Percentiles rank a stretch among this genome's conserved stretches.
Evolutionary conservation across 1,140 invertebrate species (phyloP).

Genomic region (Zaprionus ornatus): DNA sequence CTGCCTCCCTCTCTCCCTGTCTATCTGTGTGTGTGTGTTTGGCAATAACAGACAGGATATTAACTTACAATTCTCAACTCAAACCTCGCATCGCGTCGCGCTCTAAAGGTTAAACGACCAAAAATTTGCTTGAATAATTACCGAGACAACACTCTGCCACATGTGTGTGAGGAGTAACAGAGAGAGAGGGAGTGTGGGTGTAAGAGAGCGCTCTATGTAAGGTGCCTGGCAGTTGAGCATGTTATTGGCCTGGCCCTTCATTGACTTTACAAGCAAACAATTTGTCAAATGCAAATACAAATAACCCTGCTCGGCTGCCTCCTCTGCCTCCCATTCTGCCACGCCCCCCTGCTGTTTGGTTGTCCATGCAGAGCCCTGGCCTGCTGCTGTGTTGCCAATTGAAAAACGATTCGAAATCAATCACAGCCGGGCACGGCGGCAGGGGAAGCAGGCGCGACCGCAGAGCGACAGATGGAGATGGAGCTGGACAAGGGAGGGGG

Average conservation of each 20-base stretch:
- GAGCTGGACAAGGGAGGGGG: constrained; percentile 16
- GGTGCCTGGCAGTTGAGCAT: constrained; percentile 19
- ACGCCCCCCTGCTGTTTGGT: not conserved
- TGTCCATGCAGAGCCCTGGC: not conserved
- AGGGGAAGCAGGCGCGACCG: not conserved
- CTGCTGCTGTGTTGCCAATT: constrained; percentile 64
- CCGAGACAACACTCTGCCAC: constrained; percentile 43
- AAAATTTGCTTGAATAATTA: constrained; percentile 76
- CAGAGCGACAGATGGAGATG: not conserved
- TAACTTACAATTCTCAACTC: constrained; percentile 72
- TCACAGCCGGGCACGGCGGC: constrained; percentile 56
- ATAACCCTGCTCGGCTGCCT: constrained; percentile 60
- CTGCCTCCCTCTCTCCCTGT: constrained; percentile 18
- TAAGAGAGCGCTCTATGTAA: not conserved
- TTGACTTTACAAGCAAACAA: constrained; percentile 81
- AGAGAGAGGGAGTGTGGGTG: not conserved
- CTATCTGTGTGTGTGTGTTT: constrained; percentile 53
- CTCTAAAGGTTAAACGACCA: constrained; percentile 59
- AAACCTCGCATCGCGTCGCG: constrained; percentile 32
- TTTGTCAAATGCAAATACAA: constrained; percentile 83
- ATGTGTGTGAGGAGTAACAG: not conserved
- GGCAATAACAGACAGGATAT: constrained; percentile 81
- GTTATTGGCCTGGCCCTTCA: constrained; percentile 57
- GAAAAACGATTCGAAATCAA: constrained; percentile 84
- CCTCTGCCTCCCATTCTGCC: not conserved